Conservation (phyloP, 2,888 invertebrate genomes). For the Sepioteuthis lessoniana region DNA sequence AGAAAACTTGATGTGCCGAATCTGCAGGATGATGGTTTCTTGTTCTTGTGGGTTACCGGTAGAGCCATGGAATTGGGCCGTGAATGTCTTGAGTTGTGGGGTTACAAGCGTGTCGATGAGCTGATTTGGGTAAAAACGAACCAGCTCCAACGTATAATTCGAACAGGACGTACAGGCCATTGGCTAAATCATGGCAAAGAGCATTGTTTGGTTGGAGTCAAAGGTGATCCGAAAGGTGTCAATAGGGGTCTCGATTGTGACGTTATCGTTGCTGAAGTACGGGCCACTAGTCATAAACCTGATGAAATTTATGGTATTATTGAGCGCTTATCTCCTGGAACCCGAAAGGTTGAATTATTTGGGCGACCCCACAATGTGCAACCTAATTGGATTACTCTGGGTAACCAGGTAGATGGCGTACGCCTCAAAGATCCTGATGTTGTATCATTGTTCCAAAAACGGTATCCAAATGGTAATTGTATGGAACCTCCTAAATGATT, state of each 20-base stretch:
- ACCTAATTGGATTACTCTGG: conserved; percentile 96
- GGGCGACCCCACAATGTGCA: conserved; percentile 98
- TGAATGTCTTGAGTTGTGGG: conserved; percentile 96
- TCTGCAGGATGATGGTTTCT: conserved; percentile 94
- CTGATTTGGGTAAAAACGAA: conserved; percentile 99
- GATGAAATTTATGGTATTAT: conserved; percentile 99
- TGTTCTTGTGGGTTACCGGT: conserved; percentile 98
- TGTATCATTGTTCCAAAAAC: conserved; percentile 88
- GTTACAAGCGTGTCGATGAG: conserved; percentile 96
- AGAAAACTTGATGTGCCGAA: conserved; percentile 93
- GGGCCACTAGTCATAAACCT: conserved; percentile 98
- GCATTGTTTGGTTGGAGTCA: conserved; percentile 95
- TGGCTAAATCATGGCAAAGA: conserved; percentile 99
- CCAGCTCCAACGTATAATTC: conserved; percentile 95
- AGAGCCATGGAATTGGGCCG: conserved; percentile 96
- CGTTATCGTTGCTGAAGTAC: conserved; percentile 97
- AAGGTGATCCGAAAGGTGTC: conserved; percentile 91
- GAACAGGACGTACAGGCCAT: conserved; percentile 97
- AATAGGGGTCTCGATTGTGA: conserved; percentile 95
- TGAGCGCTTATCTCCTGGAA: conserved; percentile 95
- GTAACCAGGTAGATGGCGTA: conserved; percentile 97
- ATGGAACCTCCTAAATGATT: conserved; percentile 63
- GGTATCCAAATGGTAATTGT: conserved; percentile 89
- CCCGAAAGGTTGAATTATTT: conserved; percentile 96
- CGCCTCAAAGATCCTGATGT: conserved; percentile 92